Evolutionary conservation across 2,113 vertebrate genomes (phyloP).

Genomic region (Podocnemis expansa): DNA sequence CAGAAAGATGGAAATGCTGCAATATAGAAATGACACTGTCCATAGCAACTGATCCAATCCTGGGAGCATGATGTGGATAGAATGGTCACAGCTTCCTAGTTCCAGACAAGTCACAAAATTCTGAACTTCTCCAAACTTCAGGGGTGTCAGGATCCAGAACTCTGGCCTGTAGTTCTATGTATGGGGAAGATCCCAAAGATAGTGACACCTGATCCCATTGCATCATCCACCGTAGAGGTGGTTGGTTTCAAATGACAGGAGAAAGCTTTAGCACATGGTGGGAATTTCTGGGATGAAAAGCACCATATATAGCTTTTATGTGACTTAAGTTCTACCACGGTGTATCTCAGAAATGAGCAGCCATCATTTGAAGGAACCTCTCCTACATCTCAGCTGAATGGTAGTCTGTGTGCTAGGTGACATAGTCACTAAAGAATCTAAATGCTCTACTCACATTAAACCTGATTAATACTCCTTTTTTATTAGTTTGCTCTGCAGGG

Average conservation of each 20-base stretch:
- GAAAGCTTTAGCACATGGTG: background rate
- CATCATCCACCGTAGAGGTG: background rate
- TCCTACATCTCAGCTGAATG: background rate
- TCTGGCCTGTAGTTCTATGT: background rate
- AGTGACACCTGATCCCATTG: background rate
- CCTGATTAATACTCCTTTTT: constrained; percentile 62
- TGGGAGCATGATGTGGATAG: fast-evolving
- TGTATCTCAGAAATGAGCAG: background rate
- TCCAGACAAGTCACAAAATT: background rate
- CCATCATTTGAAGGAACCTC: background rate
- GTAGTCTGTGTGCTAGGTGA: background rate
- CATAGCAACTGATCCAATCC: background rate
- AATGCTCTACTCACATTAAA: background rate
- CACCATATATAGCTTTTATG: fast-evolving
- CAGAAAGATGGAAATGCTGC: no score
- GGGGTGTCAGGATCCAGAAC: background rate
- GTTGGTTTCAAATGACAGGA: background rate
- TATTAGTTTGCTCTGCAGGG: constrained; percentile 68
- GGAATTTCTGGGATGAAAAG: background rate
- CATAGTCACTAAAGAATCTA: background rate
- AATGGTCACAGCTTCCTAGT: background rate
- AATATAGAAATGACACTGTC: background rate
- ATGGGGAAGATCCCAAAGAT: background rate
- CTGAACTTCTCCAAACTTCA: background rate
- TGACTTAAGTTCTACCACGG: background rate